A percentile compares a stretch with the other conserved stretches of the same genome.
phyloP scores from a whole-genome alignment of 2,888 invertebrate genomes.

The Pyrochroa serraticornis region DNA sequence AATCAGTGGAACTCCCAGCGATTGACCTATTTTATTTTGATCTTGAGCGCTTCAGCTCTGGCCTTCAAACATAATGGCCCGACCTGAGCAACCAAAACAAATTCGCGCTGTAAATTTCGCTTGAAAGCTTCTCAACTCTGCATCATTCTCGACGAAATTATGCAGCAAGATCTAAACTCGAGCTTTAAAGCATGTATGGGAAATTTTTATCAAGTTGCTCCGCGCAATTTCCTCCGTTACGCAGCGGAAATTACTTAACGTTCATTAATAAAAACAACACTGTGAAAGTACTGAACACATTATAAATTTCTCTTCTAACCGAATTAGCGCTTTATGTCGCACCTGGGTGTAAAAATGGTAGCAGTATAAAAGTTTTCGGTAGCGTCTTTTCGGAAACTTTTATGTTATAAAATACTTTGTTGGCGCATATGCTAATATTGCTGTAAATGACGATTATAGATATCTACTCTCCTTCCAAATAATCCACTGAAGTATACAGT shows the following conservation, averaged over 20 bases:
- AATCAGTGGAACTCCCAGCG: constrained; percentile 28
- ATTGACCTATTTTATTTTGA: constrained; percentile 30
- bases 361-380: constrained; percentile 15
- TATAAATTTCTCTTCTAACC: constrained; percentile 25
- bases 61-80: neutral
- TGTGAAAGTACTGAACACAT: constrained; percentile 18
- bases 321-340: constrained; percentile 25
- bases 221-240: constrained; percentile 25
- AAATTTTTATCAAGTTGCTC: constrained; percentile 26
- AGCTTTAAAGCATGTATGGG: constrained; percentile 15
- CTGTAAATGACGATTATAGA: too few species aligned
- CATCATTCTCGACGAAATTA: constrained; percentile 16
- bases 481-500: too few species aligned
- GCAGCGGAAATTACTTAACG: constrained; percentile 26
- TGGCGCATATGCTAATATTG: too few species aligned
- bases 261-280: constrained; percentile 29
- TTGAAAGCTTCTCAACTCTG: constrained; percentile 9
- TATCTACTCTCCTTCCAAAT: too few species aligned
- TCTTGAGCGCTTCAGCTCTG: constrained; percentile 13
- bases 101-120: neutral
- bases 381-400: neutral
- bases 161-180: constrained; percentile 5
- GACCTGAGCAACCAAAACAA: neutral
- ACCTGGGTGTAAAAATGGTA: constrained; percentile 28
- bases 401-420: neutral